Percentiles rank a stretch among this genome's conserved stretches.
Conservation (phyloP, 2,888 invertebrate species). For the Sarcophaga rosellei region DNA sequence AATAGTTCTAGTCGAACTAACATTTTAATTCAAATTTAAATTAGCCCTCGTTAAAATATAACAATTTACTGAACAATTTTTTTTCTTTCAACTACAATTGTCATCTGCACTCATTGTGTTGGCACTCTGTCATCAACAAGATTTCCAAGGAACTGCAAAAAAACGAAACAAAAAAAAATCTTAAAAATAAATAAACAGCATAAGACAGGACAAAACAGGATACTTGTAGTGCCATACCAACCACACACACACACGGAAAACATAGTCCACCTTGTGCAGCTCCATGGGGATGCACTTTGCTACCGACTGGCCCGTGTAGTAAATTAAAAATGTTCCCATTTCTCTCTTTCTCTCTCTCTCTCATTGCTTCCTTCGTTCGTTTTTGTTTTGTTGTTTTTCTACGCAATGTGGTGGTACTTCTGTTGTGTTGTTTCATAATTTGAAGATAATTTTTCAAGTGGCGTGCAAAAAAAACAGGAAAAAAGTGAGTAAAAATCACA, state of each 20-base stretch:
- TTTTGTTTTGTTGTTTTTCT: neutral
- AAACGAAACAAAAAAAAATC: conserved; percentile 2
- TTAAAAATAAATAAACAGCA: conserved; percentile 50
- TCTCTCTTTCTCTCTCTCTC: neutral
- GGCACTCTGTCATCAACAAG: conserved; percentile 59
- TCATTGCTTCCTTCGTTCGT: neutral
- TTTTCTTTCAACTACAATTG: conserved; percentile 51
- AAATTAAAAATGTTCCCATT: conserved; percentile 57
- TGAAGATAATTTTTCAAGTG: conserved; percentile 66
- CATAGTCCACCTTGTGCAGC: conserved; percentile 58
- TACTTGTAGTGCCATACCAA: conserved; percentile 2
- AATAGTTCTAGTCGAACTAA: too few relatives aligned
- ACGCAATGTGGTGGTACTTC: conserved; percentile 16
- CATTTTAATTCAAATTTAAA: neutral
- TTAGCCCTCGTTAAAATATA: conserved; percentile 11
- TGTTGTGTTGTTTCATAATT: conserved; percentile 60
- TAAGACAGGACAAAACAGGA: neutral
- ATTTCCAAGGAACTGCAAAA: conserved; percentile 35
- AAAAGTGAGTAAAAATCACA: conserved; percentile 38
- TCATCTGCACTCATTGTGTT: conserved; percentile 64
- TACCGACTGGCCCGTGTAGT: conserved; percentile 31
- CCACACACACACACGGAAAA: neutral
- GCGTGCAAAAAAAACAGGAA: conserved; percentile 12
- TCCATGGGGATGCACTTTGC: conserved; percentile 65
- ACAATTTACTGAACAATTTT: neutral